Percentiles rank a stretch among this genome's conserved stretches.
phyloP scores from a whole-genome alignment of 2,888 invertebrate species.

The Drosophila peninsularis region DNA sequence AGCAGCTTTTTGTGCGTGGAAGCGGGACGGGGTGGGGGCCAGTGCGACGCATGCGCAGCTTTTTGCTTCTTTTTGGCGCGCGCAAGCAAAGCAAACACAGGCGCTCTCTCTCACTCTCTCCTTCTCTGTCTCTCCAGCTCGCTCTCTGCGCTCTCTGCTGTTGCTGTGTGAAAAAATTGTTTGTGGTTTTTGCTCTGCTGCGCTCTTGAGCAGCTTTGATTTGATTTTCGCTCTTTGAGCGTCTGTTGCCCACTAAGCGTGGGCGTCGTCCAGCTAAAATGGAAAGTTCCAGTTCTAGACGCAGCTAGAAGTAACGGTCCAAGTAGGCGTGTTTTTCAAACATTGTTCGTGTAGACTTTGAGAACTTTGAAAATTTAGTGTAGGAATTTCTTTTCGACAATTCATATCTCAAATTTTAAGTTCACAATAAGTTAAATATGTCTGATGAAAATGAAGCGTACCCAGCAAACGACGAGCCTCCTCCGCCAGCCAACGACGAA shows the following conservation, averaged over 20 bases:
- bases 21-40: constrained; percentile 31
- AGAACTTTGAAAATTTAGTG: not conserved
- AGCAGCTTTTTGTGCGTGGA: constrained; percentile 30
- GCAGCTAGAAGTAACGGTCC: not conserved
- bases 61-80: constrained; percentile 66
- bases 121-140: constrained; percentile 1
- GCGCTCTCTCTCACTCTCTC: constrained; percentile 32
- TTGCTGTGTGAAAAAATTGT: constrained; percentile 63
- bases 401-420: not conserved
- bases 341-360: not conserved
- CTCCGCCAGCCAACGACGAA: not conserved
- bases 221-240: constrained; percentile 56
- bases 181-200: constrained; percentile 67
- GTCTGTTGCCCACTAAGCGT: constrained; percentile 8
- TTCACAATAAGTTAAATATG: constrained; percentile 13
- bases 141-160: constrained; percentile 15
- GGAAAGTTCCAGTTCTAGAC: constrained; percentile 32
- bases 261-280: constrained; percentile 36
- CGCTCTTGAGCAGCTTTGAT: constrained; percentile 74
- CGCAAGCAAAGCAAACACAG: constrained; percentile 40
- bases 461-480: not conserved
- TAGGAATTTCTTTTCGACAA: constrained; percentile 10
- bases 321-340: constrained; percentile 30
- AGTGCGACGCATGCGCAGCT: constrained; percentile 71
- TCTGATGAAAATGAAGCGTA: not conserved